Evolutionary conservation across 2,888 invertebrate genomes (phyloP), one percentile per base, ranked within the genome.

Genomic region (Drosophila nigritarsus): DNA sequence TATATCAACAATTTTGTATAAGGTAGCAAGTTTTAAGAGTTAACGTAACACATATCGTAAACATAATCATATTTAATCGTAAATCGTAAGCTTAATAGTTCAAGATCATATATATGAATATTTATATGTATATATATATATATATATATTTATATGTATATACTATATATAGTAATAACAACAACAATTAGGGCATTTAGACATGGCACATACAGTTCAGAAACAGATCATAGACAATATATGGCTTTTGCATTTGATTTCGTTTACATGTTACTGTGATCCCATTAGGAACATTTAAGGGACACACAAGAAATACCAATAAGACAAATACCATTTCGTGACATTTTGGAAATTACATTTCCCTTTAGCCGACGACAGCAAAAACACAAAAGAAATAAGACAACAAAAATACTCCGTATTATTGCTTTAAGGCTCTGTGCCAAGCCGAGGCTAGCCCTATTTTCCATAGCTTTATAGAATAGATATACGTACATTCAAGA

Each of bases 141-240:
- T 45, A 20, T 20, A 40, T 60, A 56, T 55, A 67, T 59, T 34
- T 72, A 74, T 38, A 40, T 40, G 24, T 27, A 55, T 27, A 38
- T 27, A 55, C 55, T 58, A 50, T 72, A 68, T 49, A 68, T 71
- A 60, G 49, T 65, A 78, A 73, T 70, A 73, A 79, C 70, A 82
- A 81, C 75, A 90, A 90, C 90, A 90, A 88, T 65, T 78, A 75
- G 87, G 84, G 82, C 77, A 30, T 81, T 71, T 75, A 75, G 77
- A 83, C 74, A 87, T 90, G 89, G 89, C 89, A 89, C 89, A 90
- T 89, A 87, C 80, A 89, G 78, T 82, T 82, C 87, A 84, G 71
- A 82, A 76, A 78, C 74, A 78, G 78, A 73, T 76, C 78, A 56
- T 51, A 34, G 53, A 63, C 45, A 65, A 62, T 45, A 49, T 66